Conservation (phyloP, 2,888 invertebrate species). For the Choreutis nemorana region DNA sequence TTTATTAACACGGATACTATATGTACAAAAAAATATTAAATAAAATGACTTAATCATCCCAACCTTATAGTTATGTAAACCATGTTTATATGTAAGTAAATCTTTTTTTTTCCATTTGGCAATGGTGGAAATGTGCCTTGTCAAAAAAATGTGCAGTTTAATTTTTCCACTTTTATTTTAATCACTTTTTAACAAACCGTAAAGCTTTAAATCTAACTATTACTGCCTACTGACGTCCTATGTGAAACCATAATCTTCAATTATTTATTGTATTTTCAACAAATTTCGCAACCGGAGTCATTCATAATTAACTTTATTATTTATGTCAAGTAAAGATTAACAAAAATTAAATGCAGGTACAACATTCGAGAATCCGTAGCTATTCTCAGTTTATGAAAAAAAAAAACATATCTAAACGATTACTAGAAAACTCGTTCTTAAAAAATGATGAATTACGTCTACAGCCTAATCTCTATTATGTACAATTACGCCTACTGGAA, state of each 20-base stretch:
- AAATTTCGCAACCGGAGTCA: conserved; percentile 45
- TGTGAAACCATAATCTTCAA: conserved; percentile 41
- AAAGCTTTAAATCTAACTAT: conserved; percentile 44
- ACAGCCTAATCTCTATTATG: conserved; percentile 50
- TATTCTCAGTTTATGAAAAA: conserved; percentile 53
- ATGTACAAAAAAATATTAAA: conserved; percentile 57
- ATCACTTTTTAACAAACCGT: conserved; percentile 3
- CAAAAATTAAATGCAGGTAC: conserved; percentile 67
- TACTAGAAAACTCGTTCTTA: conserved; percentile 46
- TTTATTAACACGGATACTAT: conserved; percentile 52
- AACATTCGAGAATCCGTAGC: conserved; percentile 62
- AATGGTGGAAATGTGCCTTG: conserved; percentile 68
- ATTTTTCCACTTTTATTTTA: conserved; percentile 26
- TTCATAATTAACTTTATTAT: conserved; percentile 53
- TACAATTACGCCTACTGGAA: conserved; percentile 61
- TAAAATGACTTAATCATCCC: conserved; percentile 59
- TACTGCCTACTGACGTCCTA: conserved; percentile 62
- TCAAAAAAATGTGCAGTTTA: conserved; percentile 44
- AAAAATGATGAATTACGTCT: conserved; percentile 51
- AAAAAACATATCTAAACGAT: conserved; percentile 45
- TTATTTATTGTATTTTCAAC: conserved; percentile 37
- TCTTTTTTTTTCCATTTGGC: conserved; percentile 47
- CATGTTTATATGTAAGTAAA: conserved; percentile 36
- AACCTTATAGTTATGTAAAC: conserved; percentile 54
- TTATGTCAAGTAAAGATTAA: conserved; percentile 60